A percentile compares a stretch with the other conserved stretches of the same genome.
Evolutionary conservation across 2,888 invertebrate species (phyloP).

Genomic region (Myathropa florea): DNA sequence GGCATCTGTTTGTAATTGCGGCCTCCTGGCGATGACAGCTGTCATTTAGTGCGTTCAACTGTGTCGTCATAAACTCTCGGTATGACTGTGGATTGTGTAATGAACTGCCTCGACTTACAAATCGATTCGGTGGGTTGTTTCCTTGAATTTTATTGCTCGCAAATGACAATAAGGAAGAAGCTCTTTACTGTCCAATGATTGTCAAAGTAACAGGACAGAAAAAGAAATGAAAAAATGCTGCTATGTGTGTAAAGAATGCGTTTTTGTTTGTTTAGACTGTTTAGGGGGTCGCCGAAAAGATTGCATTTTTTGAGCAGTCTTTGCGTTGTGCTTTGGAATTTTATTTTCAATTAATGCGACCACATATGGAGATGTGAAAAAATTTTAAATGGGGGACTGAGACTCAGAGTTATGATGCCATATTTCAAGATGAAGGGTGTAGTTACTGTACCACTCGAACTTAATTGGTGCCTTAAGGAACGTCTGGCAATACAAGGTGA

Average conservation of each 20-base stretch:
- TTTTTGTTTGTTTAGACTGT: background rate
- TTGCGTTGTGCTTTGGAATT: background rate
- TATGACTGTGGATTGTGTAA: background rate
- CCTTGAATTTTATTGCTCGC: background rate
- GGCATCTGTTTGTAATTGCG: slow-evolving; percentile 16
- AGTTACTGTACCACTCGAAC: too few relatives aligned
- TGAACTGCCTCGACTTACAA: background rate
- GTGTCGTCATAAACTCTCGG: background rate
- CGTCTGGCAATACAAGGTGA: background rate
- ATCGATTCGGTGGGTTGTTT: background rate
- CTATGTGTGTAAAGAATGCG: too few relatives aligned
- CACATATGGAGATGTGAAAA: background rate
- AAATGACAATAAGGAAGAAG: background rate
- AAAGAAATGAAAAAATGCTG: background rate
- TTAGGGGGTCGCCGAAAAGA: background rate
- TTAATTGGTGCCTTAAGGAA: too few relatives aligned
- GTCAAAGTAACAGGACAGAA: background rate
- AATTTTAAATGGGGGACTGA: background rate
- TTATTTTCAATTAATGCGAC: background rate
- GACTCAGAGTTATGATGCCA: too few relatives aligned
- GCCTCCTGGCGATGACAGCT: background rate
- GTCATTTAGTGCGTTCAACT: background rate
- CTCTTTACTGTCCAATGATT: background rate
- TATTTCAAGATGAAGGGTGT: too few relatives aligned
- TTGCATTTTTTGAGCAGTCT: too few relatives aligned